Evolutionary conservation across 1,140 invertebrate genomes (phyloP), one percentile per base, ranked within the genome.

Genomic region (Rhagoletis zephyria): DNA sequence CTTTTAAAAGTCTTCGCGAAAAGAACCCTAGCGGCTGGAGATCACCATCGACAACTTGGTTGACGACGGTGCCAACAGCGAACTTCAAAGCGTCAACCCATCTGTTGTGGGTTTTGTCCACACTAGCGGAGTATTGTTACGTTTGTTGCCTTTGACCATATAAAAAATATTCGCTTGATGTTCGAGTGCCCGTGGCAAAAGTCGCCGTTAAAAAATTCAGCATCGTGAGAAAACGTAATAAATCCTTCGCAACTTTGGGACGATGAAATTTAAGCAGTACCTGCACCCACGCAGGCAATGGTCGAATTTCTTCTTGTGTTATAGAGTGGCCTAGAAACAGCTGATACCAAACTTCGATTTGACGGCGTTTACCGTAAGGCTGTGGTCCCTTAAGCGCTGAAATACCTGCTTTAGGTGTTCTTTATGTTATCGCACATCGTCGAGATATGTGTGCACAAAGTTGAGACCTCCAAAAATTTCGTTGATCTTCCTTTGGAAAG

Each of bases 261-360:
- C 6, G 12, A 1, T 12, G 10, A n/a, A 77, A 30, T 1, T 77
- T 14, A 5, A 5, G 30, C 5, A 77, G n/a, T 10, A 9, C 45
- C 3, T 48, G 42, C 4, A 77, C 48, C 10, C n/a, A 5, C 10
- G 42, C 40, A 45, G 42, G 12, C 5, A 56, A 12, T 48, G 45
- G 45, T 56, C 61, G 16, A 7, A 85, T 60, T 14, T 59, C 85
- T 16, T 61, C 16, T n/a, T 51, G 0, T 10, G n/a, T 63, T 7
- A 85, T 85, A 6, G 7, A 45, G 48, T 87, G 86, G 0, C 63
- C 86, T 3, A 87, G 65, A 67, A 87, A 87, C 9, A n/a, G 48
- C 7, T 12, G 30, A 48, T 10, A 12, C 85, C 85, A 42, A 86
- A 63, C 5, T 9, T 7, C 30, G 56, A 70, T 42, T 87, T 87